Base-by-base conservation (phyloP, 1,140 invertebrate genomes). In the Macrotrachela quadricornifera region DNA sequence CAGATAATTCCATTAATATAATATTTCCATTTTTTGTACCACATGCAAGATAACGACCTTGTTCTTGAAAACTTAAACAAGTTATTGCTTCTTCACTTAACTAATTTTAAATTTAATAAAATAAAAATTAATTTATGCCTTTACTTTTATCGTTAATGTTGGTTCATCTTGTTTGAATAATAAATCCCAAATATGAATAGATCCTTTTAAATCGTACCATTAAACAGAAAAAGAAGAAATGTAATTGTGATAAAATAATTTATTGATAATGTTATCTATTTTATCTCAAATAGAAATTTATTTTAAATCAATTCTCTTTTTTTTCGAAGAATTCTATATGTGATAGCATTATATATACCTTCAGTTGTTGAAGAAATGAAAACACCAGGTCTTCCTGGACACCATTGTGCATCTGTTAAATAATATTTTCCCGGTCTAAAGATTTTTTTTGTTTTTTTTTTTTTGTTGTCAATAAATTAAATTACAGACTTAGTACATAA, bases 321-420 rank as follows among this genome's bases (percentile, higher is more conserved):
- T n/a, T n/a, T n/a, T n/a, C n/a, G n/a, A n/a, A n/a, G n/a, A n/a
- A n/a, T n/a, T n/a, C n/a, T n/a, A n/a, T n/a, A n/a, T n/a, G n/a
- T n/a, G n/a, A n/a, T n/a, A n/a, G n/a, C 80, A 57, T 90, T 85
- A 39, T 92, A 64, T 45, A 79, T 80, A 0, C 87, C 87, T 63
- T 90, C 83, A 66, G 78, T 78, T 60, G 85, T 80, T 1, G 81
- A 83, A 0, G 85, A 77, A 61, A 83, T 83, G 69, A 88, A 85
- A 36, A 86, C 78, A 0, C 85, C 87, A 57, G 82, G 82, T 62
- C 83, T 78, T 10, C 82, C 80, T n/a, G 84, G 79, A 64, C 85
- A 88, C 87, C 87, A 92, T 42, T 78, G 79, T 0, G 83, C 86
- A 63, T 80, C 79, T 0, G 82, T 85, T 44, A 76, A 63, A 56